Conservation (phyloP, 2,797 vertebrate genomes). For the Semotilus atromaculatus region DNA sequence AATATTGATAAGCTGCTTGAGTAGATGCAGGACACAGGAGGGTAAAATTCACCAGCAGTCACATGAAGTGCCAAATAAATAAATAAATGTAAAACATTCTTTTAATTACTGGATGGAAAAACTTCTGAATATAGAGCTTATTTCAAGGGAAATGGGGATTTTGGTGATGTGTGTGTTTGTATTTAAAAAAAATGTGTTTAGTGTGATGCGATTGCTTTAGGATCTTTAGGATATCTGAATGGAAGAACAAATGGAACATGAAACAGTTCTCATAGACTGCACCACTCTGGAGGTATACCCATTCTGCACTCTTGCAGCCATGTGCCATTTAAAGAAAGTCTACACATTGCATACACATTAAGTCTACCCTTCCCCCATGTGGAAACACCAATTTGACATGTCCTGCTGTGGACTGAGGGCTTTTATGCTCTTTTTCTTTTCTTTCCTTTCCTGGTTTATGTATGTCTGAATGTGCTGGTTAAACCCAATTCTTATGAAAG, state of each 20-base stretch:
- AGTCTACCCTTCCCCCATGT: slow-evolving; percentile 12
- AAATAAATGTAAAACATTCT: slow-evolving; percentile 3
- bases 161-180: background rate
- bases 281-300: background rate
- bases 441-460: background rate
- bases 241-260: background rate
- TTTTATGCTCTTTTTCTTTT: slow-evolving; percentile 18
- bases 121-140: background rate
- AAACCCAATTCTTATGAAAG: background rate
- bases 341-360: background rate
- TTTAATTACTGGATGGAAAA: background rate
- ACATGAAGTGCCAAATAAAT: slow-evolving; percentile 22
- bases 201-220: background rate
- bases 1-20: slow-evolving; percentile 44
- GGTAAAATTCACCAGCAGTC: slow-evolving; percentile 13
- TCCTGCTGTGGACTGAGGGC: slow-evolving; percentile 18
- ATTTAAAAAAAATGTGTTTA: background rate
- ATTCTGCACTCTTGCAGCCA: background rate
- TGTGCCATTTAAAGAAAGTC: slow-evolving; percentile 5
- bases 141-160: background rate
- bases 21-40: background rate
- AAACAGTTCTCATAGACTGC: background rate
- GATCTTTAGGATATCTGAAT: background rate
- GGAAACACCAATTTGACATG: slow-evolving; percentile 12
- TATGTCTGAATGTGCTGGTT: background rate